Evolutionary conservation across 2,888 invertebrate species (phyloP), one percentile per base, ranked within the genome.

Genomic region (Coecobrya sp.): DNA sequence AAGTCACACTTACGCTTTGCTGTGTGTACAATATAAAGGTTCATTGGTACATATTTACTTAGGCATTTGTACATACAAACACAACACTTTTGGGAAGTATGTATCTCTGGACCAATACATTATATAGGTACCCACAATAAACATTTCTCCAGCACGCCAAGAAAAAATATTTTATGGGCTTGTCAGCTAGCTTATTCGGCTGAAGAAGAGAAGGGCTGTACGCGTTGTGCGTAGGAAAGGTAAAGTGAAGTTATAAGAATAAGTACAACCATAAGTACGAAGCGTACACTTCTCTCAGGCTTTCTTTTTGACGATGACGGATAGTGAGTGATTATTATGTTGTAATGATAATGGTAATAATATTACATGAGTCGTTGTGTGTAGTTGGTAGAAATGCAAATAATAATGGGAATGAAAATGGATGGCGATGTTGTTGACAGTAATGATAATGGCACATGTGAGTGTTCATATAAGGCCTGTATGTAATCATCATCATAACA

Each of bases 261-360:
- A 59, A n/a, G 36, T 11, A 65, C 25, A 25, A 65, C 5, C 13
- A 65, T 22, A 27, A 65, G 10, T 27, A 16, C 25, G 59, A 22
- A 59, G 19, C 11, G 8, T 19, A 4, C 10, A 27, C 70, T 36
- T 45, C 45, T 73, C 73, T 13, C 30, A 30, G 16, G 65, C 22
- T 25, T 52, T 42, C 5, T 25, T 62, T 45, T 70, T 88, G 76
- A 88, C 79, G 59, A 88, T 88, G 88, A 88, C 79, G 81, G 88
- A 88, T 84, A 84, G 81, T 79, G 88, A 88, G 79, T 88, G 76
- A 86, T 86, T 86, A 86, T 76, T 86, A 86, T 76, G 86, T 62
- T 70, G 68, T 70, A 86, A 86, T 86, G 70, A 30, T 88, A 79
- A 81, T 81, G 30, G 73, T 52, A 30, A 81, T 55, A 81, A 55